These are phyloP conservation scores for Andinoacara biseriatus DNA, from an alignment of 2,113 vertebrate species.

Conservation along the genomic window DNA sequence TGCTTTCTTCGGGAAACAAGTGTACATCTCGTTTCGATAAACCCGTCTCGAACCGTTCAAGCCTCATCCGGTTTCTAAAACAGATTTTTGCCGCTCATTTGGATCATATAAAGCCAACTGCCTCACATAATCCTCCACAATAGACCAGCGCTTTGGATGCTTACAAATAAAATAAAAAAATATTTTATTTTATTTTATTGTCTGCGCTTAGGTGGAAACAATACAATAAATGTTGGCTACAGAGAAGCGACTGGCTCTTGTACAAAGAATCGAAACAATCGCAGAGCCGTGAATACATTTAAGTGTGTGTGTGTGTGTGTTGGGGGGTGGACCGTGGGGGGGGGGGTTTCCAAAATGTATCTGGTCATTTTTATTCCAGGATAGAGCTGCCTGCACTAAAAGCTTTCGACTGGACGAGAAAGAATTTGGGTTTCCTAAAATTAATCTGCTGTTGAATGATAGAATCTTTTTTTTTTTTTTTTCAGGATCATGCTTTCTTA, in stretches of 20 bases:
- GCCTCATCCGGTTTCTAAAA: conserved; percentile 22
- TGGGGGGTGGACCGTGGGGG: neutral
- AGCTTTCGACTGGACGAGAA: neutral
- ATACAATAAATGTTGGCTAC: conserved; percentile 2
- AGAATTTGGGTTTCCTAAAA: neutral
- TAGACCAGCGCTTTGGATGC: conserved; percentile 43
- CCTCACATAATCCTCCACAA: conserved; percentile 50
- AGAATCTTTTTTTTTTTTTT: neutral
- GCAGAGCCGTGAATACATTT: conserved; percentile 37
- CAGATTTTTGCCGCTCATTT: conserved; percentile 46
- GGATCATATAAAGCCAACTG: conserved; percentile 30
- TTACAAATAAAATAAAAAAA: conserved; percentile 44
- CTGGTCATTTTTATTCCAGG: conserved; percentile 34
- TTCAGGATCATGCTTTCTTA: neutral
- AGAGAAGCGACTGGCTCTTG: conserved; percentile 23
- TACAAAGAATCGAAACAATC: conserved; percentile 39
- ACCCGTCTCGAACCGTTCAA: neutral
- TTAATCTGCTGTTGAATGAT: neutral
- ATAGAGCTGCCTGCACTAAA: neutral
- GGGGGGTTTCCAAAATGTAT: conserved; percentile 22
- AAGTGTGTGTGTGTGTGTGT: neutral
- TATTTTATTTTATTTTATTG: conserved; percentile 1
- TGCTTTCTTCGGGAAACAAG: conserved; percentile 3
- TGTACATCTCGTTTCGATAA: conserved; percentile 13
- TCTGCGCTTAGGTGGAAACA: conserved; percentile 13